A percentile compares a stretch with the other conserved stretches of the same genome.
phyloP scores from a whole-genome alignment of 2,113 vertebrate species.

The Leptodactylus fuscus region DNA sequence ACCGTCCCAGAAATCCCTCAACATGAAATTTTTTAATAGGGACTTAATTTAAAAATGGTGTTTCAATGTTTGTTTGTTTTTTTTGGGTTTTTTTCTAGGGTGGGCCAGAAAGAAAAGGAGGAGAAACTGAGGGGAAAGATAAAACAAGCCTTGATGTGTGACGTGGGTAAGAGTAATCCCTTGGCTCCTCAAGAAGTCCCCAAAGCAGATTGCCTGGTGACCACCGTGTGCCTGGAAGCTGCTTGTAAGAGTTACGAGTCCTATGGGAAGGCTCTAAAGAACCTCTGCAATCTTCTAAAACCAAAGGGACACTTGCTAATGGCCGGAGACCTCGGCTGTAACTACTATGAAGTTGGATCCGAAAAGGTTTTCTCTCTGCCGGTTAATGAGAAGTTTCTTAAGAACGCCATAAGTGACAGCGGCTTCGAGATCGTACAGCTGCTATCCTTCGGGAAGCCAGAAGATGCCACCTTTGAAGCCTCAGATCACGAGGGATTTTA shows the following conservation, averaged over 20 bases:
- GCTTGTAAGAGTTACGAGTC: constrained; percentile 59
- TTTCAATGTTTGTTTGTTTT: too few species aligned
- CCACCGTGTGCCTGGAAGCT: constrained; percentile 64
- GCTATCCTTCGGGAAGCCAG: background rate
- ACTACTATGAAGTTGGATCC: constrained; percentile 62
- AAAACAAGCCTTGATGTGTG: constrained; percentile 61
- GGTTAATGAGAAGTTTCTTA: constrained; percentile 58
- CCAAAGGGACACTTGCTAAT: constrained; percentile 61
- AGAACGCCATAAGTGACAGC: background rate
- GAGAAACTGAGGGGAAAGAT: constrained; percentile 48
- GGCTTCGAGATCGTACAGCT: constrained; percentile 50
- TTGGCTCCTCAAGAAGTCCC: constrained; percentile 59
- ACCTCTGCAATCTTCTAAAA: constrained; percentile 60
- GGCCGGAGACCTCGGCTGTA: constrained; percentile 59
- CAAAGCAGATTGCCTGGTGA: constrained; percentile 60
- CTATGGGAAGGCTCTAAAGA: constrained; percentile 53
- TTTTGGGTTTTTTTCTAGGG: background rate
- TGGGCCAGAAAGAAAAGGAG: constrained; percentile 60
- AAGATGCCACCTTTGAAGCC: background rate
- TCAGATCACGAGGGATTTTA: constrained; percentile 48
- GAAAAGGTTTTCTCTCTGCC: constrained; percentile 60
- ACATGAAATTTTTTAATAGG: too few species aligned
- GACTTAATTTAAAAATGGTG: background rate
- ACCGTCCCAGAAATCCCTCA: too few species aligned
- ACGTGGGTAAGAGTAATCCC: constrained; percentile 60